Conservation (phyloP, 2,888 invertebrate species). For the Synergus itoensis region DNA sequence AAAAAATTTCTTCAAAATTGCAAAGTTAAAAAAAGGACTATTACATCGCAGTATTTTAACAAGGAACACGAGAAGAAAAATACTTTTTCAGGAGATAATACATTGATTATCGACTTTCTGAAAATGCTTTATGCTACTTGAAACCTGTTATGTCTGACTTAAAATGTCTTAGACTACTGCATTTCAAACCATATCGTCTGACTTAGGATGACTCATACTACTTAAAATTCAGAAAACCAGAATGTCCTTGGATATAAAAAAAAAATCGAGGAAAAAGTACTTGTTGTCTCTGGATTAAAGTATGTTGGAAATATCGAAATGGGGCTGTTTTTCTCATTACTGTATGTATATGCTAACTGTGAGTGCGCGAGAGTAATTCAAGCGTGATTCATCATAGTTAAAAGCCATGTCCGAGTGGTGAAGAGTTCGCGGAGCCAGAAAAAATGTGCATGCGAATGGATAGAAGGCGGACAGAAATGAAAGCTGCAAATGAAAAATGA, state of each 20-base stretch:
- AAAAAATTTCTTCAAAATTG: no score
- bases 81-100: neutral
- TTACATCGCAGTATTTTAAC: neutral
- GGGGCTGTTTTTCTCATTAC: conserved; percentile 7
- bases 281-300: neutral
- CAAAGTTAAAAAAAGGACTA: no score
- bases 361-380: conserved; percentile 28
- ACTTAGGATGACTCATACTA: neutral
- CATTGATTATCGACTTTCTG: neutral
- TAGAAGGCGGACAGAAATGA: conserved; percentile 23
- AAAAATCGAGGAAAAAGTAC: neutral
- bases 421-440: neutral
- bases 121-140: no score
- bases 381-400: conserved; percentile 28
- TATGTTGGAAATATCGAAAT: neutral
- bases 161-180: neutral
- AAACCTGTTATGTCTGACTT: neutral
- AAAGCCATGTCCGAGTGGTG: conserved; percentile 27
- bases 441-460: neutral
- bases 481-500: conserved; percentile 38
- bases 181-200: no score
- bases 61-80: neutral
- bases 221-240: neutral
- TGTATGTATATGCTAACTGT: neutral
- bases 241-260: neutral